Evolutionary conservation across 1,140 invertebrate species (phyloP).

Genomic region (Drosophila quadrilineata): DNA sequence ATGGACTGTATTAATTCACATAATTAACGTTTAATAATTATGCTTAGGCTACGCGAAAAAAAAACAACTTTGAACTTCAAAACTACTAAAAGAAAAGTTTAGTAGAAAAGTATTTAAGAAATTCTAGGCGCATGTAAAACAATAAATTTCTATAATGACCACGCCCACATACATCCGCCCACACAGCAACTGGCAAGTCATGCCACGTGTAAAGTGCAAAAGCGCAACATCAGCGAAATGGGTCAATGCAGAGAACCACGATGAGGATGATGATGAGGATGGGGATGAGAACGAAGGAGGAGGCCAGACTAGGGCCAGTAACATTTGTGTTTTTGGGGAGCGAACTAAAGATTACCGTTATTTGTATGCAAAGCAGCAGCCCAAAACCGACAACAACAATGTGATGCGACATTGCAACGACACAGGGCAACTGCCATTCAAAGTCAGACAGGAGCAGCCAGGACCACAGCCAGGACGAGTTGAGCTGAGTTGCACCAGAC

Average conservation of each 20-base stretch:
- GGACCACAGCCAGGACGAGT: not conserved
- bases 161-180: not conserved
- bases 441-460: slow-evolving; percentile 38
- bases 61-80: no score
- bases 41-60: slow-evolving; percentile 33
- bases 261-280: not conserved
- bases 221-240: slow-evolving; percentile 67
- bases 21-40: slow-evolving; percentile 43
- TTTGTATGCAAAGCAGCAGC: slow-evolving; percentile 72
- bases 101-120: not conserved
- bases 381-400: slow-evolving; percentile 43
- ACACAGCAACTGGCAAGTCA: slow-evolving; percentile 6
- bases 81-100: no score
- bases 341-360: slow-evolving; percentile 61
- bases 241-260: not conserved
- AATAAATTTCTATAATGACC: slow-evolving; percentile 67
- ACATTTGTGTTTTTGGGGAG: slow-evolving; percentile 12
- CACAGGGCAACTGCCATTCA: slow-evolving; percentile 49
- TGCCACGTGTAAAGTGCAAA: slow-evolving; percentile 61
- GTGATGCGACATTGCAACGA: slow-evolving; percentile 40
- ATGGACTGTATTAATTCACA: slow-evolving; percentile 10
- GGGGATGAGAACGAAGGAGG: not conserved
- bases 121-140: slow-evolving; percentile 52
- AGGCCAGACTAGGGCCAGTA: slow-evolving; percentile 9
- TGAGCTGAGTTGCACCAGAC: no score